Base-by-base conservation (phyloP, 2,113 vertebrate species). In the Cheirogaleus medius region DNA sequence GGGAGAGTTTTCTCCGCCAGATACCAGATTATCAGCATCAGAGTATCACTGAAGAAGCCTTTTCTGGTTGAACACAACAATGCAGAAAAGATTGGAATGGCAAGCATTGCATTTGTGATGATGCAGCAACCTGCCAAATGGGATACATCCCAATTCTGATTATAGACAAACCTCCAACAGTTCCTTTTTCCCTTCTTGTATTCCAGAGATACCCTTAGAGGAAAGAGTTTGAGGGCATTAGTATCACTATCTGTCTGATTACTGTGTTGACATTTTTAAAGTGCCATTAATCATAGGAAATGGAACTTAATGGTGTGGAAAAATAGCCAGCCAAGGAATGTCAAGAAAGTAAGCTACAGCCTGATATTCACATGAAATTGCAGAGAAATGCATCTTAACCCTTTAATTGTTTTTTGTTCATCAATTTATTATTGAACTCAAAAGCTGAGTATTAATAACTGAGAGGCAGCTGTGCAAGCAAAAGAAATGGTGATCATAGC, bases 271-370 rank as follows among this genome's bases (percentile, higher is more conserved):
- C 95, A 81, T 97, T 94, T 95, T 97, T 93, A 96, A 97, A 98
- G 96, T 97, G 86, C 88, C 86, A 87, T 97, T 97, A 96, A 97
- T 98, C 97, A 91, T 94, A 91, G 88, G 83, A 98, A 97, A 96
- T 97, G n/a, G 87, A 97, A 94, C 69, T 97, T 90, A 97, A 94
- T 80, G 74, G 93, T 93, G 90, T 91, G 81, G 56, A 95, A 96
- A 97, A 94, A 66, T 84, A 89, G 73, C 63, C 82, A 91, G 92
- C 49, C 87, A 94, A 74, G 54, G 49, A 95, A 89, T 93, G 76
- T 89, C 73, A 95, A 92, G 95, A 77, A 96, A 96, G 54, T 77
- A 87, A 97, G 60, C 66, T 78, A 42, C n/a, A 88, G 37, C 85
- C 56, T 63, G 90, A 37, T 86, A 85, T 87, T 85, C 81, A 89